A percentile compares a stretch with the other conserved stretches of the same genome.
These are phyloP conservation scores for Mesochorus sp. DNA, from an alignment of 2,888 invertebrate genomes.

Conservation along the genomic window DNA sequence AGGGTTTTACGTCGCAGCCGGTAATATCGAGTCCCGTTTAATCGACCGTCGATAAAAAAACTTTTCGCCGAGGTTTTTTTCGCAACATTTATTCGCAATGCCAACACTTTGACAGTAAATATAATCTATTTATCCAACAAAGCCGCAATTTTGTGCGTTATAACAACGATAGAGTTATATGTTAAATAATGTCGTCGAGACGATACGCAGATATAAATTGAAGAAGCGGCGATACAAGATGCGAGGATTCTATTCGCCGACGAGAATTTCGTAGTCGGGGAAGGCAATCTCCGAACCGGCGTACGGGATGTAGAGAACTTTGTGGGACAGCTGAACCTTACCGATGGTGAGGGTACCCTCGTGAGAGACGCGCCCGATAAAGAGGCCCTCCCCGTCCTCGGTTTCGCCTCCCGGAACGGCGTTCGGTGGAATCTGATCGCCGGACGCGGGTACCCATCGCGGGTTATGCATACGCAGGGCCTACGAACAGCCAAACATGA, in stretches of 20 bases:
- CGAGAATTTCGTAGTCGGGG: slow-evolving; percentile 91
- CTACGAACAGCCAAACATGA: not conserved
- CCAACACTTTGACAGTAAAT: slow-evolving; percentile 53
- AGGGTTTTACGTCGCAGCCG: no score
- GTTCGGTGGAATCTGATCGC: slow-evolving; percentile 88
- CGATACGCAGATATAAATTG: no score
- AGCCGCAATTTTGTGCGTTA: slow-evolving; percentile 66
- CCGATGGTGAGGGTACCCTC: slow-evolving; percentile 90
- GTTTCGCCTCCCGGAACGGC: slow-evolving; percentile 89
- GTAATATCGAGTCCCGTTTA: no score
- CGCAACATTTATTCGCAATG: slow-evolving; percentile 48
- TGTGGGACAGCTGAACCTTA: slow-evolving; percentile 93
- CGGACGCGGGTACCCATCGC: slow-evolving; percentile 84
- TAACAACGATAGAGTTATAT: slow-evolving; percentile 60
- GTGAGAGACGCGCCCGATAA: slow-evolving; percentile 89
- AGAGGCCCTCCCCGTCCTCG: slow-evolving; percentile 91
- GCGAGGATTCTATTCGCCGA: slow-evolving; percentile 77
- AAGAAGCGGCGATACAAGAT: no score
- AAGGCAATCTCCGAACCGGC: slow-evolving; percentile 91
- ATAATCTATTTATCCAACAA: slow-evolving; percentile 47
- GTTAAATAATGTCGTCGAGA: slow-evolving; percentile 46
- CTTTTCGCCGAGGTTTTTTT: slow-evolving; percentile 3
- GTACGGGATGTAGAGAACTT: slow-evolving; percentile 92
- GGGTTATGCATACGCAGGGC: slow-evolving; percentile 79
- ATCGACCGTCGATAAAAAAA: no score